A percentile compares a stretch with the other conserved stretches of the same genome.
Evolutionary conservation across 2,888 invertebrate genomes (phyloP).

Genomic region (Cinara cedri): DNA sequence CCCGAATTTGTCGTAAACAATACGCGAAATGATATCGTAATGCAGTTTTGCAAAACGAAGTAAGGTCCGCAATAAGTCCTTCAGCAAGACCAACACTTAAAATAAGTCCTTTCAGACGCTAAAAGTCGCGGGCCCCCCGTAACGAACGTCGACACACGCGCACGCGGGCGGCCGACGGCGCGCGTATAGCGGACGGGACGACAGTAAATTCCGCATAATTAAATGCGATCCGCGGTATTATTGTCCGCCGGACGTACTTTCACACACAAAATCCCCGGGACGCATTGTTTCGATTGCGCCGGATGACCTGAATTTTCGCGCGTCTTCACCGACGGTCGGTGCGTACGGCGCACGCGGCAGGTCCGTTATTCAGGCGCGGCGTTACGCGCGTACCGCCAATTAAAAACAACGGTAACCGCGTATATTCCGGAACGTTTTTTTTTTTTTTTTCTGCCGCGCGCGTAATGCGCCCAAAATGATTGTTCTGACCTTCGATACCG

Average conservation of each 20-base stretch:
- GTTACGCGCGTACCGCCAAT: background rate
- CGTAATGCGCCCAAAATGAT: slow-evolving; percentile 21
- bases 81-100: no score
- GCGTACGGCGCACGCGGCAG: background rate
- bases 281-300: background rate
- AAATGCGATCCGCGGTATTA: slow-evolving; percentile 20
- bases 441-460: no score
- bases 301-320: background rate
- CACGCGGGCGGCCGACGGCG: background rate
- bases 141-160: background rate
- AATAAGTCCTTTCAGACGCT: no score
- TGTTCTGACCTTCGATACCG: slow-evolving; percentile 2
- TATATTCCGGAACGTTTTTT: no score
- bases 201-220: slow-evolving; percentile 7
- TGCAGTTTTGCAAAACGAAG: no score
- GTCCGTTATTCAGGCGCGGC: background rate
- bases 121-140: no score
- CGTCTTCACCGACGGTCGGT: background rate
- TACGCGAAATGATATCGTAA: no score
- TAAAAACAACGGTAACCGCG: no score
- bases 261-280: background rate
- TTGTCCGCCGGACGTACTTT: slow-evolving; percentile 1
- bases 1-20: no score
- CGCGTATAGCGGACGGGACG: background rate
- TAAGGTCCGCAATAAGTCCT: no score